Percentiles rank a stretch among this genome's conserved stretches.
These are phyloP conservation scores for Gryon sp. DNA, from an alignment of 1,140 invertebrate species.

Conservation along the genomic window DNA sequence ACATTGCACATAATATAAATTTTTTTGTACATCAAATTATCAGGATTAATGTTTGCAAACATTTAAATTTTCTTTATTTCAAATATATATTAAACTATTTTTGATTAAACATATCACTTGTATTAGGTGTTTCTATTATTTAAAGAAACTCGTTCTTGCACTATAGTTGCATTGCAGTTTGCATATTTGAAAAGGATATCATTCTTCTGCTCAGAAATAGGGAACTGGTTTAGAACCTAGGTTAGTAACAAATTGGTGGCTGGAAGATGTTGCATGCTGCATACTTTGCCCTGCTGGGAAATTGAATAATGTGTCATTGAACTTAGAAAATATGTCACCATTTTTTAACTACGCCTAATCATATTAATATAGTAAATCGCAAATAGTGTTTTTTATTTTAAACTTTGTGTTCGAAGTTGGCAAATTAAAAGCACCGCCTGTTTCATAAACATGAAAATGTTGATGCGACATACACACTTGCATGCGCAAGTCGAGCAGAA, in stretches of 20 bases:
- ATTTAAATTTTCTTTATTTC: too few species aligned
- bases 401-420: slow-evolving; percentile 11
- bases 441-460: slow-evolving; percentile 52
- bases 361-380: slow-evolving; percentile 25
- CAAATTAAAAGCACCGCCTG: slow-evolving; percentile 18
- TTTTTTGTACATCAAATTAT: too few species aligned
- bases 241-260: slow-evolving; percentile 24
- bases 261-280: slow-evolving; percentile 15
- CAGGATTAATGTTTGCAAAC: too few species aligned
- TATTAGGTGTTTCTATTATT: too few species aligned
- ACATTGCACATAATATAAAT: too few species aligned
- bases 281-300: not conserved
- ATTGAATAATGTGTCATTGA: slow-evolving; percentile 5
- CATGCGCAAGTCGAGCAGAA: slow-evolving; percentile 25
- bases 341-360: too few species aligned
- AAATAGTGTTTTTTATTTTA: slow-evolving; percentile 12
- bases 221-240: slow-evolving; percentile 19
- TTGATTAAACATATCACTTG: too few species aligned
- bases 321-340: slow-evolving; percentile 41
- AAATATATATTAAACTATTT: too few species aligned
- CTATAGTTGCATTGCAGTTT: too few species aligned
- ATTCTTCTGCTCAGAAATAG: too few species aligned
- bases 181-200: too few species aligned
- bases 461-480: slow-evolving; percentile 31
- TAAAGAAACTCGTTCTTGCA: too few species aligned